phyloP scores from a whole-genome alignment of 2,797 vertebrate species.

The Sebastes baramenuke region DNA sequence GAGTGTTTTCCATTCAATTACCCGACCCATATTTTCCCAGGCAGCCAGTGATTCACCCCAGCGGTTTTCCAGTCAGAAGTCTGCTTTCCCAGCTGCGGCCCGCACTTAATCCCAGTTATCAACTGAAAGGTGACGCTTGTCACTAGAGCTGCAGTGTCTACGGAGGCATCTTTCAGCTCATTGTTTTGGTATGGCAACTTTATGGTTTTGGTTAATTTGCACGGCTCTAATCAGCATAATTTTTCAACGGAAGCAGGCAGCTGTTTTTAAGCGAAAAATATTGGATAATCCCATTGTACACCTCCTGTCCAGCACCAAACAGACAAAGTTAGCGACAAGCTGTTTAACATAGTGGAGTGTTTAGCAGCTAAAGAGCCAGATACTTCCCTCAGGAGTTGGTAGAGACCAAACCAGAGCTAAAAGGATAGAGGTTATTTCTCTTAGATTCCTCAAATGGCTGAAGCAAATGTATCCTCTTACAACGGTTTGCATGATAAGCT shows the following conservation, averaged over 20 bases:
- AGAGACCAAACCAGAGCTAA: neutral
- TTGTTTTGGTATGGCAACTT: neutral
- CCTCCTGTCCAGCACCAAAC: neutral
- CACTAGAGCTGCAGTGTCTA: neutral
- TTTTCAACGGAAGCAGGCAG: neutral
- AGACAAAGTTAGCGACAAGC: neutral
- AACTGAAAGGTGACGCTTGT: neutral
- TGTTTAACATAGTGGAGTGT: neutral
- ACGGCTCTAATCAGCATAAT: neutral
- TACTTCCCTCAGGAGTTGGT: neutral
- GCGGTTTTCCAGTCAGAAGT: slow-evolving; percentile 24
- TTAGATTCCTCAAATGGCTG: neutral
- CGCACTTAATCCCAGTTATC: slow-evolving; percentile 16
- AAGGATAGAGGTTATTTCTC: neutral
- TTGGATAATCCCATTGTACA: neutral
- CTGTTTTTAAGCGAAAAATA: neutral
- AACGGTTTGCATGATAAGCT: too few relatives aligned
- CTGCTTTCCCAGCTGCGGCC: neutral
- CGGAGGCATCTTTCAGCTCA: neutral
- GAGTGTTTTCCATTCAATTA: slow-evolving; percentile 63
- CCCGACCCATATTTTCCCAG: slow-evolving; percentile 32
- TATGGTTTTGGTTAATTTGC: neutral
- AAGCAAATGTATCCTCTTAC: neutral
- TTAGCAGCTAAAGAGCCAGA: neutral
- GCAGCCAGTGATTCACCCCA: slow-evolving; percentile 32